Evolutionary conservation across 2,888 invertebrate species (phyloP).

Genomic region (Sisyra nigra): DNA sequence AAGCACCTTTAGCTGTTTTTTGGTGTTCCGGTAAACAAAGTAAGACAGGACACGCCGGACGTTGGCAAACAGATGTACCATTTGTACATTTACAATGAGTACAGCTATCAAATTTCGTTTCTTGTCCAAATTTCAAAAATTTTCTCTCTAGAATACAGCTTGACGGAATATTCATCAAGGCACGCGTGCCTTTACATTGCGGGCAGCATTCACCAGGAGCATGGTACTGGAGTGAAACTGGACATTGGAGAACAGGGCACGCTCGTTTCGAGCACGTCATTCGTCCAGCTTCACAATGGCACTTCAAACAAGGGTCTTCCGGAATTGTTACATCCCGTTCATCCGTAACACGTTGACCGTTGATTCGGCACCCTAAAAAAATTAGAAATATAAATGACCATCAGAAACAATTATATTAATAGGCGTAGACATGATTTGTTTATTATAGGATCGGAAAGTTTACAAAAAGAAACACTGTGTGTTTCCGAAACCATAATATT

Average conservation of each 20-base stretch:
- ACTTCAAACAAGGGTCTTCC: conserved; percentile 76
- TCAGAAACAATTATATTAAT: too few species aligned
- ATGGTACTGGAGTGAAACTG: conserved; percentile 45
- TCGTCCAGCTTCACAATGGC: conserved; percentile 49
- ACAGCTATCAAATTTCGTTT: conserved; percentile 45
- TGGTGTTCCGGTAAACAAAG: conserved; percentile 65
- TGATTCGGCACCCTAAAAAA: conserved; percentile 59
- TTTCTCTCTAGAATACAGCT: conserved; percentile 55
- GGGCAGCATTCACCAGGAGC: conserved; percentile 69
- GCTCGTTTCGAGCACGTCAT: conserved; percentile 70
- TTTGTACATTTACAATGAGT: conserved; percentile 69
- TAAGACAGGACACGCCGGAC: conserved; percentile 77
- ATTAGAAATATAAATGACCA: conserved; percentile 7
- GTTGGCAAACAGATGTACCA: conserved; percentile 62
- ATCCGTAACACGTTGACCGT: conserved; percentile 66
- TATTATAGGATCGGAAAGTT: too few species aligned
- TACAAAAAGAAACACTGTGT: too few species aligned
- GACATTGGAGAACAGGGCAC: conserved; percentile 80
- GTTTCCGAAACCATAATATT: too few species aligned
- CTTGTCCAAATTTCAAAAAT: conserved; percentile 42
- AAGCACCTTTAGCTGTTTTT: conserved; percentile 45
- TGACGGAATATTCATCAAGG: conserved; percentile 24
- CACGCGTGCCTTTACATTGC: conserved; percentile 28
- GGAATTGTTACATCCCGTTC: conserved; percentile 58
- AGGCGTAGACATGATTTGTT: too few species aligned